A percentile compares a stretch with the other conserved stretches of the same genome.
phyloP scores from a whole-genome alignment of 2,888 invertebrate genomes.

The Ametastegia equiseti region DNA sequence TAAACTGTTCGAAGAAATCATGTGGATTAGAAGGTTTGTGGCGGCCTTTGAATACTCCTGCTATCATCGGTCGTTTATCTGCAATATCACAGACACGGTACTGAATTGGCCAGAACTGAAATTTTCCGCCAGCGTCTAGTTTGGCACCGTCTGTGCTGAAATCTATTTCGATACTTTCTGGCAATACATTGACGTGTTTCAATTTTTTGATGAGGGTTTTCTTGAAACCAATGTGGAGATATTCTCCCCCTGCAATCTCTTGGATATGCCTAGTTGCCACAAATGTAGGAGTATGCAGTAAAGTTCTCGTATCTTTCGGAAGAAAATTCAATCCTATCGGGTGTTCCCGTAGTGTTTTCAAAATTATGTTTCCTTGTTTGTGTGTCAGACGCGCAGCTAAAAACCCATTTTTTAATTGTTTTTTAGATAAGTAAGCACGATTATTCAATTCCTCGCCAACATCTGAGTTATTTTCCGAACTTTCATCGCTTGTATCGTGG shows the following conservation, averaged over 20 bases:
- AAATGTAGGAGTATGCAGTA: constrained; percentile 45
- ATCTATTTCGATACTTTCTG: constrained; percentile 43
- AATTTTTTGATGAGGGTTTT: neutral
- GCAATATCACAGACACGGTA: constrained; percentile 12
- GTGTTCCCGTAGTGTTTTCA: neutral
- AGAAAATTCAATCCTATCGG: constrained; percentile 6
- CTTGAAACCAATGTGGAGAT: constrained; percentile 45
- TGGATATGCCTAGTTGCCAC: neutral
- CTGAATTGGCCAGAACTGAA: constrained; percentile 43
- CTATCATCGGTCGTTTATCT: constrained; percentile 22
- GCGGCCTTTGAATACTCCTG: constrained; percentile 46
- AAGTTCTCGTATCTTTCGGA: constrained; percentile 44
- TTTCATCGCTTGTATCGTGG: too few species aligned
- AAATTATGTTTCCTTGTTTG: neutral
- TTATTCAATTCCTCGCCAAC: too few species aligned
- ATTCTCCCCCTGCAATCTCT: constrained; percentile 42
- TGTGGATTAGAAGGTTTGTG: constrained; percentile 44
- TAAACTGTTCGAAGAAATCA: constrained; percentile 47
- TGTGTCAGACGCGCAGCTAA: neutral
- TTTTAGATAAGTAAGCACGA: neutral
- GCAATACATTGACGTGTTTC: neutral
- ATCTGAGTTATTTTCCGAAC: too few species aligned
- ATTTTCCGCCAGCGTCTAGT: constrained; percentile 26
- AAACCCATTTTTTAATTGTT: neutral
- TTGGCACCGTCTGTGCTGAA: constrained; percentile 51